A percentile compares a stretch with the other conserved stretches of the same genome.
phyloP scores from a whole-genome alignment of 2,888 invertebrate genomes.

The Cephus pygmeus region DNA sequence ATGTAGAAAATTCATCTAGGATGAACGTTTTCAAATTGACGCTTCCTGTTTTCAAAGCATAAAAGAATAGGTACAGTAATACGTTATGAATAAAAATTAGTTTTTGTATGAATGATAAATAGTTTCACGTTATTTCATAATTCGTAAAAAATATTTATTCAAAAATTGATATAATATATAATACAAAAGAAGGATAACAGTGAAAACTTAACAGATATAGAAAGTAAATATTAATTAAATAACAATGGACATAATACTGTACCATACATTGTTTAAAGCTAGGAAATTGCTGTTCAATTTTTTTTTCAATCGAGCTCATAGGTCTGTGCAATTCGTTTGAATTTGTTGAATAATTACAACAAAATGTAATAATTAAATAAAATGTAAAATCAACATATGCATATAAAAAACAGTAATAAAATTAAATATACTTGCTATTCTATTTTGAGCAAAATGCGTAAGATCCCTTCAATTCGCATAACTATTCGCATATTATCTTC shows the following conservation, averaged over 20 bases:
- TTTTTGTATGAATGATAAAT: background rate
- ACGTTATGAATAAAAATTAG: background rate
- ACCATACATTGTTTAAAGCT: slow-evolving; percentile 3
- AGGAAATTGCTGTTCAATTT: background rate
- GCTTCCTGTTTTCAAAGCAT: background rate
- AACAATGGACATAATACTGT: slow-evolving; percentile 7
- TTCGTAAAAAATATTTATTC: slow-evolving; percentile 22
- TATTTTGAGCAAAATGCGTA: background rate
- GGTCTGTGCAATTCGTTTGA: background rate
- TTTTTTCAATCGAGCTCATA: background rate
- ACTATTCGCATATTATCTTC: background rate
- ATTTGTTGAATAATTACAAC: background rate
- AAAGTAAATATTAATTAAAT: slow-evolving; percentile 7
- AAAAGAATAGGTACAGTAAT: too few relatives aligned
- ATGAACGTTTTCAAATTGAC: slow-evolving; percentile 1
- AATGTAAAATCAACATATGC: background rate
- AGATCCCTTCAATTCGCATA: background rate
- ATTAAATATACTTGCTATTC: background rate
- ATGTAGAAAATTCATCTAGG: slow-evolving; percentile 41
- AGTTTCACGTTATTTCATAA: slow-evolving; percentile 11
- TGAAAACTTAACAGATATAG: slow-evolving; percentile 15
- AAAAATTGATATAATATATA: slow-evolving; percentile 9
- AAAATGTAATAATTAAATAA: background rate
- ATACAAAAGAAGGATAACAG: slow-evolving; percentile 12
- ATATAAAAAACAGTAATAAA: background rate